phyloP scores from a whole-genome alignment of 2,888 invertebrate genomes.

The Parasteatoda lunata region DNA sequence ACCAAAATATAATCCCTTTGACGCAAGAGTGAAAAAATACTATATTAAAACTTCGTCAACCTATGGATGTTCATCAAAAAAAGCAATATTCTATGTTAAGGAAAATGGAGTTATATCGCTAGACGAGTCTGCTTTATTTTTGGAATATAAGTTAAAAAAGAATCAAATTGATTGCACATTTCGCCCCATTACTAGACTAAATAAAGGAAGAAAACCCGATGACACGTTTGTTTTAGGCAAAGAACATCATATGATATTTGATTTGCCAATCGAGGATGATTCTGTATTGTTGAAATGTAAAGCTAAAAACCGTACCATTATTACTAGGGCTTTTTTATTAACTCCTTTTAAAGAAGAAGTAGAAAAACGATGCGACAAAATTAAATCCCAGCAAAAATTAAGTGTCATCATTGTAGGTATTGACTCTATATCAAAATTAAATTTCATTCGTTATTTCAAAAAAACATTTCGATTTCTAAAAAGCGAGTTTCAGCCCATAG shows the following conservation, averaged over 20 bases:
- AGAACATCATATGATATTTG: slow-evolving; percentile 62
- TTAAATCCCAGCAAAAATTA: slow-evolving; percentile 72
- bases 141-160: slow-evolving; percentile 33
- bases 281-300: slow-evolving; percentile 65
- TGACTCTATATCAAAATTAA: slow-evolving; percentile 87
- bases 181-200: slow-evolving; percentile 43
- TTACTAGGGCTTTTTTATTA: slow-evolving; percentile 30
- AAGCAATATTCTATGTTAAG: slow-evolving; percentile 28
- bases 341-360: slow-evolving; percentile 59
- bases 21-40: slow-evolving; percentile 57
- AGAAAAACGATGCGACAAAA: slow-evolving; percentile 38
- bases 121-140: slow-evolving; percentile 34
- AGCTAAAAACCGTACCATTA: slow-evolving; percentile 36
- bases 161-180: slow-evolving; percentile 56
- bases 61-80: slow-evolving; percentile 51
- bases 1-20: slow-evolving; percentile 67
- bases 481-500: slow-evolving; percentile 81
- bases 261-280: slow-evolving; percentile 63
- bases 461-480: slow-evolving; percentile 81
- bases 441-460: slow-evolving; percentile 85
- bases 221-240: slow-evolving; percentile 52
- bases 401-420: slow-evolving; percentile 87
- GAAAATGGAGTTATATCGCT: slow-evolving; percentile 40
- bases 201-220: slow-evolving; percentile 49
- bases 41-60: slow-evolving; percentile 45